Base-by-base conservation (phyloP, 2,113 vertebrate genomes). In the Cathartes aura region DNA sequence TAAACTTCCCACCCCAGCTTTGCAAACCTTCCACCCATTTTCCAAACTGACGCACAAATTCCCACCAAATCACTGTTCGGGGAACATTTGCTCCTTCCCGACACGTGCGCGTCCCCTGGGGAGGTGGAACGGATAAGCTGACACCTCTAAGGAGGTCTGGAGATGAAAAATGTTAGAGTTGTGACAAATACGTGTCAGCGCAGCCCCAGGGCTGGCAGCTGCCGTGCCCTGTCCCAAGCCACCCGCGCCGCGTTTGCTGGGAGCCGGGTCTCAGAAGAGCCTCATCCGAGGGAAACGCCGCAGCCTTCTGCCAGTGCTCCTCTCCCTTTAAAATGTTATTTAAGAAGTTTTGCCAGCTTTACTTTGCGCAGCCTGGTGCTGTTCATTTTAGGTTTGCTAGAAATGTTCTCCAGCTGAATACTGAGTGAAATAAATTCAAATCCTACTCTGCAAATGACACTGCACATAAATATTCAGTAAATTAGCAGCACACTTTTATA, bases 401-500 rank as follows among this genome's bases (percentile, higher is more conserved):
- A 96, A 98, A 99, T 98, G 98, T 98, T 98, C 99, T 98, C 98
- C 98, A 95, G 98, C 98, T 98, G 98, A 99, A 98, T 98, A 93
- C 98, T 21, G 97, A 95, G 97, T 26, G 98, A 99, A 99, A 99
- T 99, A 99, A 99, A 99, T 99, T 99, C 98, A 97, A 98, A 98
- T 98, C 96, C 98, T 98, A 98, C 98, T 99, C 99, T 95, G 98
- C 99, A 98, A 99, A 99, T 99, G 99, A 99, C 99, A 99, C 98
- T 98, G 99, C 99, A 99, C 99, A 99, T 99, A 99, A 99, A 99
- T 99, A 99, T 99, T 99, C 99, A 99, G 99, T 99, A 99, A 99
- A 99, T 99, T 99, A 99, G 99, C 99, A 98, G 98, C 97, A 97
- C 98, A 98, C 99, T 99, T 98, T 99, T 99, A 99, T 99, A 99